Evolutionary conservation across 2,113 vertebrate genomes (phyloP), one percentile per base, ranked within the genome.

Genomic region (Hyperoodon ampullatus): DNA sequence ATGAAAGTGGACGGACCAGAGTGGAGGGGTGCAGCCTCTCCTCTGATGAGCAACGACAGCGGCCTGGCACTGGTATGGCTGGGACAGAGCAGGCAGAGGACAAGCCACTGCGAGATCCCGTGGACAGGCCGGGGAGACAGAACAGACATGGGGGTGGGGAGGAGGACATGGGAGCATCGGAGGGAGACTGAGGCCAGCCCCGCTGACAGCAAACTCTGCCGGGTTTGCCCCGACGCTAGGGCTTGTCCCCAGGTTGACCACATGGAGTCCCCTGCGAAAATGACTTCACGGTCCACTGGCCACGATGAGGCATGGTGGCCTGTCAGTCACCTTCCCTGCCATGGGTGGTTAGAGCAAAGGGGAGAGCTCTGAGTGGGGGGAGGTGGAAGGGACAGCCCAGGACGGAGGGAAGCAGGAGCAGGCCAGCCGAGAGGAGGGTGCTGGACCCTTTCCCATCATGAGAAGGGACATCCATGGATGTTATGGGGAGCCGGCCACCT

Each of bases 401-500:
- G 66, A 28, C 1, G 1, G 75, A 30, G 58, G 44, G 53, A 42
- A 19, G 82, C 88, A 14, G 55, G 19, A 33, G 35, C 66, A 88
- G 89, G 82, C 0, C 10, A 44, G 19, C 92, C 47, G 44, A 68
- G 50, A 58, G 42, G 19, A 58, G 60, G 58, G 26, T 16, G 58
- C 16, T 30, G 0, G 44, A 23, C 74, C 78, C 88, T 85, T 75
- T 55, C 71, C 77, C 8, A 0, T 80, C 91, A 80, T 44, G 53
- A 0, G 0, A 60, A 55, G 13, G 15, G 68, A 50, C 2, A 1
- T 13, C 58, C 19, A 2, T 2, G 16, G 18, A 39, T 35, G 21
- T 12, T 60, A 13, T 2, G 0, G 3, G 68, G 26, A 39, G n/a
- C 70, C 3, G 8, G 85, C 28, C 14, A 5, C 65, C 19, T 8